Base-by-base conservation (phyloP, 1,140 invertebrate species). In the Drosophila subobscura region DNA sequence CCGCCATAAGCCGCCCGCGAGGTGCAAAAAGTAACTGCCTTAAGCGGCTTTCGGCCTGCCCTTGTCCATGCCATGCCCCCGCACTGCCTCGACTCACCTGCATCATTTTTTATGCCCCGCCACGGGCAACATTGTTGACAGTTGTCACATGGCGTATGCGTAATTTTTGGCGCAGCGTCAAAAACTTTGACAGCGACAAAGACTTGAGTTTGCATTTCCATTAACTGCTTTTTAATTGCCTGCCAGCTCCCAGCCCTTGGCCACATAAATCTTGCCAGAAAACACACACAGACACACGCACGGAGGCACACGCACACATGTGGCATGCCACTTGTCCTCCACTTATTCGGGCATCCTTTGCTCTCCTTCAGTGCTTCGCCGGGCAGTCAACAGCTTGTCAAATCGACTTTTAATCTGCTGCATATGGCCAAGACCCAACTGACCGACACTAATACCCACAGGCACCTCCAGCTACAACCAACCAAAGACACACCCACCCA, bases 1-100 rank as follows among this genome's bases (percentile, higher is more conserved):
- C 51, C 27, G 2, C 53, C 59, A 59, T 81, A 88, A 88, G 77
- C 83, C 57, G 78, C 54, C 83, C 66, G 83, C 83, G 88, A 88
- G 83, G 83, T 86, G 83, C 78, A 88, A 88, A 88, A 88, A 86
- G 81, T 86, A 86, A 81, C 81, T 86, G 81, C 83, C 83, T 51
- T 86, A 86, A 86, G 81, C 81, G 50, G 81, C 77, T 88, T 86
- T 79, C 42, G 29, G 40, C 65, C 52, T 50, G 52, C 33, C 55
- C 44, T 60, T 56, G 57, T 54, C 23, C 51, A 5, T 14, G 20
- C n/a, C 41, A 20, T 1, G 2, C 8, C 4, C 4, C 27, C 6
- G 5, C 14, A 5, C 29, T 33, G 0, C 16, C 8, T 20, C n/a
- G 8, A 20, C 7, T 3, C 10, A 37, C 25, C 80, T 57, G 53